These are phyloP conservation scores for Collichthys lucidus DNA, from an alignment of 2,113 vertebrate genomes.

Conservation along the genomic window DNA sequence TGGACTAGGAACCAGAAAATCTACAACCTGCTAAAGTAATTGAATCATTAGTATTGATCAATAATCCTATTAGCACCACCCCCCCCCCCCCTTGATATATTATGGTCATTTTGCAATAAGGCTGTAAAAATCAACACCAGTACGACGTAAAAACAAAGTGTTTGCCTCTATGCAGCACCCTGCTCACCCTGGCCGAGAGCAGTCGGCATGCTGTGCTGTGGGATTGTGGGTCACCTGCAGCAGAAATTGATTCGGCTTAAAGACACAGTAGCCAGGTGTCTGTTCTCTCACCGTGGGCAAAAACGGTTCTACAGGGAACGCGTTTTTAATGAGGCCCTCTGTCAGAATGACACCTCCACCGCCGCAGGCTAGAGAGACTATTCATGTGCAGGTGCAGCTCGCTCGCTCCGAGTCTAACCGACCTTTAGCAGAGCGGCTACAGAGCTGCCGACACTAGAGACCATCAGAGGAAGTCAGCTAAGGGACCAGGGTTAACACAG, in stretches of 20 bases:
- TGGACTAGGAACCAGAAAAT: not conserved
- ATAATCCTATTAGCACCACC: conserved; percentile 31
- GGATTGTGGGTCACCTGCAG: not conserved
- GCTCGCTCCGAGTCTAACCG: not conserved
- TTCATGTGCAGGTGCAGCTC: not conserved
- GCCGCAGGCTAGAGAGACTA: not conserved
- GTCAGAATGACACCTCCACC: conserved; percentile 4
- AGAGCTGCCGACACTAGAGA: not conserved
- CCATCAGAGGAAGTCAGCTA: not conserved
- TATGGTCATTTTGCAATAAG: not conserved
- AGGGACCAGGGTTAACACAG: not conserved
- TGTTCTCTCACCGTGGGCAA: conserved; percentile 1
- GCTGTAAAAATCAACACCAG: not conserved
- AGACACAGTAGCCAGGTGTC: conserved; percentile 32
- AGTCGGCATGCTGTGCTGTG: not conserved
- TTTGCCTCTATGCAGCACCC: not conserved
- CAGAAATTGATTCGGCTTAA: conserved; percentile 17
- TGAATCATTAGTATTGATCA: conserved; percentile 43
- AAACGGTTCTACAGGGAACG: conserved; percentile 14
- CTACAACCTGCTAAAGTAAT: conserved; percentile 20
- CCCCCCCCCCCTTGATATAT: not conserved
- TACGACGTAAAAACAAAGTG: not conserved
- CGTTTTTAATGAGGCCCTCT: conserved; percentile 33
- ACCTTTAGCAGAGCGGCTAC: conserved; percentile 4
- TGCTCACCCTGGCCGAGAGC: not conserved